phyloP scores from a whole-genome alignment of 2,888 invertebrate species.

The Andrena bucephala region DNA sequence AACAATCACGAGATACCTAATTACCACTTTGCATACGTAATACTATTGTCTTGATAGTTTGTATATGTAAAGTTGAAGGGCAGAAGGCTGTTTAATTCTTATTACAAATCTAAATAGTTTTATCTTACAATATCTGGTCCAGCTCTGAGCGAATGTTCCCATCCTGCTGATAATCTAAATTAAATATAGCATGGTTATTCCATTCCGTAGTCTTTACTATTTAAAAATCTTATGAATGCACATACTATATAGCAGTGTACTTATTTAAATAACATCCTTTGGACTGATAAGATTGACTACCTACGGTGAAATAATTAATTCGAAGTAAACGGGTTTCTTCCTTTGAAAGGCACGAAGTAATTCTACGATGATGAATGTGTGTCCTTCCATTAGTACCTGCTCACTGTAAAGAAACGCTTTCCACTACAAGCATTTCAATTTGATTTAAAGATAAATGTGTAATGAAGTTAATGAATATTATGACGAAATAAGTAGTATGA shows the following conservation, averaged over 20 bases:
- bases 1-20: neutral
- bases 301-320: neutral
- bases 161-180: slow-evolving; percentile 7
- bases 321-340: neutral
- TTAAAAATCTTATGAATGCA: neutral
- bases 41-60: neutral
- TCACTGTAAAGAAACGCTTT: neutral
- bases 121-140: neutral
- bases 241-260: neutral
- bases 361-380: neutral
- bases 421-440: neutral
- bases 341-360: neutral
- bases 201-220: slow-evolving; percentile 7
- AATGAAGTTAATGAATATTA: neutral
- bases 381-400: neutral
- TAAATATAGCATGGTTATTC: slow-evolving; percentile 2
- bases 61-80: neutral
- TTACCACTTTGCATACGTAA: neutral
- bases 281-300: neutral
- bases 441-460: neutral
- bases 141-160: neutral
- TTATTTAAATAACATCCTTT: slow-evolving; percentile 2
- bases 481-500: no score
- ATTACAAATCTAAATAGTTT: slow-evolving; percentile 20
- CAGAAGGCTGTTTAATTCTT: neutral